These are phyloP conservation scores for Cathartes aura DNA, from an alignment of 2,113 vertebrate species.

Conservation along the genomic window DNA sequence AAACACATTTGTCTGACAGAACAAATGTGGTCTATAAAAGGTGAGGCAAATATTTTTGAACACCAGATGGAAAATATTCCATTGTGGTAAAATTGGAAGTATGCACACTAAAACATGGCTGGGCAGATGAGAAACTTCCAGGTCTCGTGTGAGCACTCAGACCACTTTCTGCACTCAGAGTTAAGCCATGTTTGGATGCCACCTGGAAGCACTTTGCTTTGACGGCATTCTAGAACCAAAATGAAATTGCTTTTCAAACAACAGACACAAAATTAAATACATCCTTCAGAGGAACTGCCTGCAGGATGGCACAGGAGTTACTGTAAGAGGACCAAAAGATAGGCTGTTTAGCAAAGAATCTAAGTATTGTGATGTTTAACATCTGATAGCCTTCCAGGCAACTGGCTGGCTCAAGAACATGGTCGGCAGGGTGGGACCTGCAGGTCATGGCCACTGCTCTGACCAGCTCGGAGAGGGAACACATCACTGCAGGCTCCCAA, in stretches of 20 bases:
- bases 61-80: background rate
- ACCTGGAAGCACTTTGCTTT: background rate
- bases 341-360: background rate
- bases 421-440: background rate
- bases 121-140: background rate
- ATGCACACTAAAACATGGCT: background rate
- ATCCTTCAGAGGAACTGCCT: background rate
- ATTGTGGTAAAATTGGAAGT: background rate
- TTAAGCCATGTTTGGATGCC: background rate
- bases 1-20: background rate
- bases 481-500: background rate
- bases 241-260: background rate
- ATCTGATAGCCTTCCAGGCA: background rate
- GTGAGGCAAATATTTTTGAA: background rate
- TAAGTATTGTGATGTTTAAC: background rate
- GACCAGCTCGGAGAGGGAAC: background rate
- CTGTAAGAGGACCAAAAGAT: background rate
- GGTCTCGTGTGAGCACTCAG: background rate
- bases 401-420: background rate
- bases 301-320: background rate
- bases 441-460: background rate
- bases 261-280: background rate
- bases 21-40: background rate
- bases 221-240: background rate
- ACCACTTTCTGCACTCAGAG: background rate